Evolutionary conservation across 2,797 vertebrate genomes (phyloP), one percentile per base, ranked within the genome.

Genomic region (Streptopelia turtur): DNA sequence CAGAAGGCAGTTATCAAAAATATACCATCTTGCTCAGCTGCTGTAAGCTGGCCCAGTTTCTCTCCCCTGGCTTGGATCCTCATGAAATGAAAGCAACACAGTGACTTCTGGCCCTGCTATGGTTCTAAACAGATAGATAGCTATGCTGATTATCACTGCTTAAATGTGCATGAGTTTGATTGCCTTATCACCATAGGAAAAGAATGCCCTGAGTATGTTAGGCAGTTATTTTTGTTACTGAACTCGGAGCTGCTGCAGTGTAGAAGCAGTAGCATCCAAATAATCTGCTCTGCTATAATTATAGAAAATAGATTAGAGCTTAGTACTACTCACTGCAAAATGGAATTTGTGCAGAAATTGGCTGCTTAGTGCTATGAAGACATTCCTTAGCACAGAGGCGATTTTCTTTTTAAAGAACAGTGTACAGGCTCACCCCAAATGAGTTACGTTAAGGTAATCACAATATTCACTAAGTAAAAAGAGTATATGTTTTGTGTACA

Each of bases 1-100:
- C 94, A 96, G 94, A 95, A 95, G 95, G 91, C 94, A 87, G 78
- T 84, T 90, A 80, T 87, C 88, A 93, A 85, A 96, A 96, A 90
- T 92, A 90, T 90, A 82, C n/a, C 81, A 80, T 82, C 60, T 94
- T 95, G 60, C 81, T 93, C 1, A 18, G 71, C 78, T 96, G 78
- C 35, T 87, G 15, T 83, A 87, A 77, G 37, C 68, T 95, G 93
- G 93, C 91, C 56, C n/a, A 11, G 17, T 79, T 95, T 75, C 68
- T 90, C 63, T 81, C 66, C 60, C 28, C 37, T 6, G 1, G 35
- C 70, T 89, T 84, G 55, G 41, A 86, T 94, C 69, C 33, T 57
- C 6, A 3, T 41, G 66, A 90, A 90, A 72, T 57, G n/a, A 56
- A 61, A 77, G 59, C 59, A n/a, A 5, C 64, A 16, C 45, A 80